Evolutionary conservation across 2,113 vertebrate species (phyloP).

Genomic region (Callaeas wilsoni): DNA sequence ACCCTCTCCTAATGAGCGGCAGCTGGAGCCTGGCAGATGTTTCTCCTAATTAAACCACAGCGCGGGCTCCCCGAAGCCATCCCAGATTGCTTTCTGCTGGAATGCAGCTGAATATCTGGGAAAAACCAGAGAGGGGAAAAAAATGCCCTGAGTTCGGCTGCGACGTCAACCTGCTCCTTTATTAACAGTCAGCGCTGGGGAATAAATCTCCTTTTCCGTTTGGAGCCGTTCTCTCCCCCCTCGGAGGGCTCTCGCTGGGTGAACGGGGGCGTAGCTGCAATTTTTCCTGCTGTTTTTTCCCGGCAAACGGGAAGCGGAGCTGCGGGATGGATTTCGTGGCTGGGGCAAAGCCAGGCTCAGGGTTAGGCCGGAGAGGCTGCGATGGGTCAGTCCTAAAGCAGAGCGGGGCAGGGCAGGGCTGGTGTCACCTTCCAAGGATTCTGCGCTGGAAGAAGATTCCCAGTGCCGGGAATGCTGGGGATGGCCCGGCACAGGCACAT

Average conservation of each 20-base stretch:
- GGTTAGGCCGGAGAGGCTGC: neutral
- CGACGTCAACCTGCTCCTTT: neutral
- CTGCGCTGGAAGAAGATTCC: neutral
- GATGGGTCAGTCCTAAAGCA: accelerated
- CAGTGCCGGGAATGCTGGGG: accelerated
- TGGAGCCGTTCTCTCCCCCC: neutral
- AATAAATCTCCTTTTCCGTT: neutral
- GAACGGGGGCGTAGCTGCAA: neutral
- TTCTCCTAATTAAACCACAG: slow-evolving; percentile 8
- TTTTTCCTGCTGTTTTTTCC: neutral
- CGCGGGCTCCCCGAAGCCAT: neutral
- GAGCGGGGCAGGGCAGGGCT: neutral
- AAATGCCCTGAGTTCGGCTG: neutral
- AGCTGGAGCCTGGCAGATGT: neutral
- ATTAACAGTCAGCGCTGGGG: neutral
- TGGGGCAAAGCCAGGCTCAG: neutral
- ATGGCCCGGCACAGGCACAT: accelerated
- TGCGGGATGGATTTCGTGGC: neutral
- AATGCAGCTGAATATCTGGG: neutral
- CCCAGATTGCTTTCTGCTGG: slow-evolving; percentile 7
- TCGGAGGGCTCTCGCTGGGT: neutral
- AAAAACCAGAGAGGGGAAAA: neutral
- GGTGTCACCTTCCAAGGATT: neutral
- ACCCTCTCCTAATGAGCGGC: neutral
- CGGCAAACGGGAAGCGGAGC: neutral